phyloP scores from a whole-genome alignment of 1,140 invertebrate species.

The Chrysopa pallens region DNA sequence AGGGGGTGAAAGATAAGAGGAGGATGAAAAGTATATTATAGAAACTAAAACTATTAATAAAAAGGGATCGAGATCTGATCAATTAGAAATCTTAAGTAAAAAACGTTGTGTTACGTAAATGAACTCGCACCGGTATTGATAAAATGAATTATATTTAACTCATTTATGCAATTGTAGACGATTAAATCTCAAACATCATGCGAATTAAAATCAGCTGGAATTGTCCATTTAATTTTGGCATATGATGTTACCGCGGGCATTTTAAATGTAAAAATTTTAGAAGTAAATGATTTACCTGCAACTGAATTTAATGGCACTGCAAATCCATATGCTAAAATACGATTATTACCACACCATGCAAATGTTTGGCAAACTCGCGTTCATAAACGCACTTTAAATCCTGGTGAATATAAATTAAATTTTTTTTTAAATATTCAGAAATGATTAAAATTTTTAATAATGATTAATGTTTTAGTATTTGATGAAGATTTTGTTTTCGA shows the following conservation, averaged over 20 bases:
- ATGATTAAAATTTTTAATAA: constrained; percentile 1
- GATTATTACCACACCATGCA: constrained; percentile 32
- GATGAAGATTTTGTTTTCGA: constrained; percentile 57
- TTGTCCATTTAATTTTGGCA: constrained; percentile 23
- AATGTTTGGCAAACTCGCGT: constrained; percentile 41
- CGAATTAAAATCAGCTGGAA: constrained; percentile 19
- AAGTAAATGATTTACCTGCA: constrained; percentile 33
- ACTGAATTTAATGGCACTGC: constrained; percentile 35
- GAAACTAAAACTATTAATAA: no score
- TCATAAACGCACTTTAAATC: constrained; percentile 42
- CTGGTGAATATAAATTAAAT: constrained; percentile 22
- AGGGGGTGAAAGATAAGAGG: no score
- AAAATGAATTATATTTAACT: constrained; percentile 2
- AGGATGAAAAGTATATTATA: no score
- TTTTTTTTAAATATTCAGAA: no score
- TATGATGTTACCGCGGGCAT: constrained; percentile 29
- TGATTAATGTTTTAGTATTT: constrained; percentile 32
- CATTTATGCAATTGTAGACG: constrained; percentile 9
- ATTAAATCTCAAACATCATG: constrained; percentile 19
- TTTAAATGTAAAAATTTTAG: constrained; percentile 28
- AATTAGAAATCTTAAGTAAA: no score
- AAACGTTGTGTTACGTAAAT: background rate
- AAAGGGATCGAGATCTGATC: no score
- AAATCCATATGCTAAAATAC: constrained; percentile 39
- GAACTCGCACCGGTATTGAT: constrained; percentile 1